A percentile compares a stretch with the other conserved stretches of the same genome.
These are phyloP conservation scores for Lampropteryx suffumata DNA, from an alignment of 2,888 invertebrate genomes.

Conservation along the genomic window DNA sequence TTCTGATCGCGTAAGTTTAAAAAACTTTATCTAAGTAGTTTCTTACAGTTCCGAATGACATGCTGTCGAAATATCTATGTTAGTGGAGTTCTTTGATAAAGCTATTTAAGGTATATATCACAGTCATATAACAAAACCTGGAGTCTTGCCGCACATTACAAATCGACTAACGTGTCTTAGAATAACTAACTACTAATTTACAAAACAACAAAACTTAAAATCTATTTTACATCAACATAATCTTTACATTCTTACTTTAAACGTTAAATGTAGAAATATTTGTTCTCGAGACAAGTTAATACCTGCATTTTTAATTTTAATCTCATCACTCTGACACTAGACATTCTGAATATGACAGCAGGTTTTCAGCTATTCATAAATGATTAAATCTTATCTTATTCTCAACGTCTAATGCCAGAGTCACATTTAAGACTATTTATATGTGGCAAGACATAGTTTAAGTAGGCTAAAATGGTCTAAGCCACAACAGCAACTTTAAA, in stretches of 20 bases:
- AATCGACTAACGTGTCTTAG: too few relatives aligned
- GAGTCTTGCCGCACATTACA: conserved; percentile 10
- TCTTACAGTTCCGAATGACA: too few relatives aligned
- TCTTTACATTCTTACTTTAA: too few relatives aligned
- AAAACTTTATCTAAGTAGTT: too few relatives aligned
- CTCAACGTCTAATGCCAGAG: conserved; percentile 7
- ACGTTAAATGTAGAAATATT: background rate
- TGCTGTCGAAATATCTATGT: too few relatives aligned
- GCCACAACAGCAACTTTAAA: background rate
- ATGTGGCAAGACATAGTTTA: conserved; percentile 28
- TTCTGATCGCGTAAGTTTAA: too few relatives aligned
- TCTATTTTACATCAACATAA: too few relatives aligned
- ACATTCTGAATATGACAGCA: conserved; percentile 10
- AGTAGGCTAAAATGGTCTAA: conserved; percentile 12
- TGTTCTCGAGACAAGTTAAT: conserved; percentile 19
- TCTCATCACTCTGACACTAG: conserved; percentile 4
- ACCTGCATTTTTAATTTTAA: conserved; percentile 7
- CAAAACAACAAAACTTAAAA: too few relatives aligned
- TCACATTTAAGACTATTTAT: conserved; percentile 1
- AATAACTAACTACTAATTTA: too few relatives aligned
- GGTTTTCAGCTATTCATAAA: background rate
- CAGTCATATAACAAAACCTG: conserved; percentile 5
- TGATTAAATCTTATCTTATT: conserved; percentile 1
- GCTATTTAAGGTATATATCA: conserved; percentile 16
- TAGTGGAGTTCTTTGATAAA: too few relatives aligned